Base-by-base conservation (phyloP, 2,888 invertebrate species). In the Oeneis ivallda region DNA sequence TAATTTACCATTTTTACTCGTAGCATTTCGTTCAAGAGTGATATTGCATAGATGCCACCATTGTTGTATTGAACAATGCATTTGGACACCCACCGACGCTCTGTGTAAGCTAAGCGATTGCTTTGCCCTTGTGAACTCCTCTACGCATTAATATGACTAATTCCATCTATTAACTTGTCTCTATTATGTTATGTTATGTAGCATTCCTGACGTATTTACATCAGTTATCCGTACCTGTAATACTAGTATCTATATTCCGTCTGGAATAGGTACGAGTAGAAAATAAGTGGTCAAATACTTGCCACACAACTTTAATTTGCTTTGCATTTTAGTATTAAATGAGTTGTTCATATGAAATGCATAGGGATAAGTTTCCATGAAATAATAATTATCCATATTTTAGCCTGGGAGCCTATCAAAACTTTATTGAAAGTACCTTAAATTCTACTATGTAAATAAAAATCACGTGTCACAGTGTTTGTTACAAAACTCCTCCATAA, bases 31-130 rank as follows among this genome's bases (percentile, higher is more conserved):
- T 71, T 70, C 70, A 32, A 54, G 60, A 57, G 52, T 75, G 78
- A 77, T 82, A 79, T 86, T 88, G 87, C 87, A 84, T 76, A 79
- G 82, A 82, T 79, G 77, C 72, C 71, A 71, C 85, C 76, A 89
- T 90, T 91, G 89, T 90, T 81, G 78, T 77, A 64, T 65, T 66
- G 77, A 89, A 90, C 90, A 90, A 90, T 90, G 81, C 76, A 72
- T 78, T 75, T 75, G 75, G 74, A 81, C 87, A 84, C 87, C 87
- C 82, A 88, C 87, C 69, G 74, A 76, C 75, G 76, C 78, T 79
- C 76, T 79, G 79, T 78, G 81, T 74, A 73, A 76, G 71, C 70
- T 76, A 78, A 81, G 74, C 75, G 75, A 79, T 74, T 76, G 75
- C 74, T 75, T 75, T 76, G 79, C 83, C 79, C 80, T 81, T 81